A percentile compares a stretch with the other conserved stretches of the same genome.
phyloP scores from a whole-genome alignment of 2,888 invertebrate genomes.

The Drosophila birchii region DNA sequence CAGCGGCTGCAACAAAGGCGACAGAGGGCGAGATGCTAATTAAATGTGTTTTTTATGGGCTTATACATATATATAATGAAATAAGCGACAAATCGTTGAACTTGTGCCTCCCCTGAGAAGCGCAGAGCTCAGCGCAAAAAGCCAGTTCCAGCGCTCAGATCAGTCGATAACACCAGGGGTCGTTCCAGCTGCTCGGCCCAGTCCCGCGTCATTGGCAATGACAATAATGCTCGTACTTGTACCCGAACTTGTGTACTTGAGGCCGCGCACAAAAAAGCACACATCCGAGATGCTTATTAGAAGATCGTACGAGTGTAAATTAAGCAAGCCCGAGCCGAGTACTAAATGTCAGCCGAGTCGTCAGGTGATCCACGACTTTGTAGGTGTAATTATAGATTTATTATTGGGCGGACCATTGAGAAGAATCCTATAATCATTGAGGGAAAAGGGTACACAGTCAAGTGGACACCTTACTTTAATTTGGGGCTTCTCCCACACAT shows the following conservation, averaged over 20 bases:
- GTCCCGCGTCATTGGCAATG: conserved; percentile 71
- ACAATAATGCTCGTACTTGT: conserved; percentile 47
- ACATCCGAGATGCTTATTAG: conserved; percentile 49
- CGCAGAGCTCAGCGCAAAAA: conserved; percentile 15
- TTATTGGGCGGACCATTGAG: neutral
- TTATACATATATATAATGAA: conserved; percentile 7
- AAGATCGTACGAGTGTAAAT: conserved; percentile 75
- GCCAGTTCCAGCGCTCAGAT: conserved; percentile 40
- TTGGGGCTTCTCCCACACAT: neutral
- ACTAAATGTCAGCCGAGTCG: conserved; percentile 18
- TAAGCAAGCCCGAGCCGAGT: conserved; percentile 37
- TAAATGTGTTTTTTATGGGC: conserved; percentile 12
- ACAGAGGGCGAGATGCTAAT: conserved; percentile 15
- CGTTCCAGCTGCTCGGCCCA: conserved; percentile 29
- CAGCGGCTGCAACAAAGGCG: conserved; percentile 87
- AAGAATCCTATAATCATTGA: neutral
- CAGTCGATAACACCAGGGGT: conserved; percentile 58
- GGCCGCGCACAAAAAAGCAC: conserved; percentile 24
- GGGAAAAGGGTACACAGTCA: neutral
- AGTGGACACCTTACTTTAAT: neutral
- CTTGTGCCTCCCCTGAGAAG: conserved; percentile 1
- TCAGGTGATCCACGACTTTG: conserved; percentile 34
- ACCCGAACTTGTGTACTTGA: conserved; percentile 25
- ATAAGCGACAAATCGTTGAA: conserved; percentile 41
- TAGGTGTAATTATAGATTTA: conserved; percentile 9